Evolutionary conservation across 2,797 vertebrate genomes (phyloP).

Genomic region (Gymnodraco acuticeps): DNA sequence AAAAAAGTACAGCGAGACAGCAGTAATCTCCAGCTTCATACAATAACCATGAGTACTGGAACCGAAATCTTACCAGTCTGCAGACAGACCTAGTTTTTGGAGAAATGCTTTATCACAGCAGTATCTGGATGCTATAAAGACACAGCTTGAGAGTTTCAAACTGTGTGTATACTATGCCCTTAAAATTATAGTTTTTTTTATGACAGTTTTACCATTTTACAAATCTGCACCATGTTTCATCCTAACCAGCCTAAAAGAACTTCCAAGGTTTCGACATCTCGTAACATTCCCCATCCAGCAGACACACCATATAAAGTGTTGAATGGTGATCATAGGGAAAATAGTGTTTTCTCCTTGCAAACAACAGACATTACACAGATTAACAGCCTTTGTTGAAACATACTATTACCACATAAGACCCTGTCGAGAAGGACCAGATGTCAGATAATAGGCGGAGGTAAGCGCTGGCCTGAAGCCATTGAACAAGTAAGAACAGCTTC

Average conservation of each 20-base stretch:
- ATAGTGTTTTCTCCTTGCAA: slow-evolving; percentile 65
- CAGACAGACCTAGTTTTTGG: slow-evolving; percentile 61
- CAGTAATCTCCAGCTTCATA: slow-evolving; percentile 67
- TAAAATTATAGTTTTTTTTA: slow-evolving; percentile 37
- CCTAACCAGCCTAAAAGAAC: slow-evolving; percentile 16
- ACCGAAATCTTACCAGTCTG: slow-evolving; percentile 47
- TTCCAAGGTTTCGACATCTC: slow-evolving; percentile 16
- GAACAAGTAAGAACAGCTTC: slow-evolving; percentile 80
- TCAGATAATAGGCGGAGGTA: slow-evolving; percentile 80
- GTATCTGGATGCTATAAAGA: slow-evolving; percentile 18
- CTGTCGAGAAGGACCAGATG: slow-evolving; percentile 79
- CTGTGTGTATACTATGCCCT: slow-evolving; percentile 11
- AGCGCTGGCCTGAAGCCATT: slow-evolving; percentile 74
- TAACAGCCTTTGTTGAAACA: slow-evolving; percentile 78
- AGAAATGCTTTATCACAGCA: slow-evolving; percentile 58
- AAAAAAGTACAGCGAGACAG: slow-evolving; percentile 58
- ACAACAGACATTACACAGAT: slow-evolving; percentile 78
- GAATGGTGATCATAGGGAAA: slow-evolving; percentile 64
- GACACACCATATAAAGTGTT: slow-evolving; percentile 22
- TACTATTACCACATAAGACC: slow-evolving; percentile 78
- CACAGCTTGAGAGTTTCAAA: not conserved
- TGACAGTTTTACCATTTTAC: slow-evolving; percentile 40
- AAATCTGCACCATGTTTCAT: slow-evolving; percentile 31
- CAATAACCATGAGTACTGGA: slow-evolving; percentile 64
- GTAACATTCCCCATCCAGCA: not conserved